These are phyloP conservation scores for Phymastichus coffea DNA, from an alignment of 1,140 invertebrate species.

Conservation along the genomic window DNA sequence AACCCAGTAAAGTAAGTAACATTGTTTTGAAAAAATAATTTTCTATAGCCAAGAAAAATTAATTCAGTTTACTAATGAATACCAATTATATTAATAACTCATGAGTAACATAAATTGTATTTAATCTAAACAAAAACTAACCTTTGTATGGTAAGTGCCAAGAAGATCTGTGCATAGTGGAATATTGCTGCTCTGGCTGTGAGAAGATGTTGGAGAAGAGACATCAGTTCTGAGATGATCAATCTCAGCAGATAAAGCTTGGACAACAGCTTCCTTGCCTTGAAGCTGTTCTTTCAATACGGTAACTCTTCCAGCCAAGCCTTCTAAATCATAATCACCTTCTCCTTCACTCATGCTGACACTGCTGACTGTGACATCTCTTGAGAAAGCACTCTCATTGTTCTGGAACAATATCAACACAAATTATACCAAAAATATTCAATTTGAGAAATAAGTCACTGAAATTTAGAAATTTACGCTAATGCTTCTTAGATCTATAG, in stretches of 20 bases:
- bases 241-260: slow-evolving; percentile 49
- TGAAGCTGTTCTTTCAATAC: slow-evolving; percentile 48
- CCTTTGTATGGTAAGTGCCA: slow-evolving; percentile 45
- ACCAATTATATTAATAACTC: too few species aligned
- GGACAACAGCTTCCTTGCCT: slow-evolving; percentile 48
- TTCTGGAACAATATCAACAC: slow-evolving; percentile 29
- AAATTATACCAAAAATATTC: neutral
- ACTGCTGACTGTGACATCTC: slow-evolving; percentile 45
- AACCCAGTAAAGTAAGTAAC: too few species aligned
- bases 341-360: slow-evolving; percentile 54
- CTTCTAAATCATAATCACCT: slow-evolving; percentile 51
- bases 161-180: slow-evolving; percentile 44
- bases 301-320: slow-evolving; percentile 47
- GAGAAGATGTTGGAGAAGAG: slow-evolving; percentile 50
- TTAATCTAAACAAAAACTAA: slow-evolving; percentile 25
- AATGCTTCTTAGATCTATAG: slow-evolving; percentile 31
- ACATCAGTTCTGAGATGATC: slow-evolving; percentile 47
- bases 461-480: slow-evolving; percentile 33
- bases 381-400: slow-evolving; percentile 40
- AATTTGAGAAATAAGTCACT: neutral
- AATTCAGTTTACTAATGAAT: too few species aligned
- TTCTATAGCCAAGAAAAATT: too few species aligned
- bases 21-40: too few species aligned
- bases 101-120: neutral
- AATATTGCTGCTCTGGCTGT: slow-evolving; percentile 48